Evolutionary conservation across 2,888 invertebrate species (phyloP), one percentile per base, ranked within the genome.

Genomic region (Aphrophora alni): DNA sequence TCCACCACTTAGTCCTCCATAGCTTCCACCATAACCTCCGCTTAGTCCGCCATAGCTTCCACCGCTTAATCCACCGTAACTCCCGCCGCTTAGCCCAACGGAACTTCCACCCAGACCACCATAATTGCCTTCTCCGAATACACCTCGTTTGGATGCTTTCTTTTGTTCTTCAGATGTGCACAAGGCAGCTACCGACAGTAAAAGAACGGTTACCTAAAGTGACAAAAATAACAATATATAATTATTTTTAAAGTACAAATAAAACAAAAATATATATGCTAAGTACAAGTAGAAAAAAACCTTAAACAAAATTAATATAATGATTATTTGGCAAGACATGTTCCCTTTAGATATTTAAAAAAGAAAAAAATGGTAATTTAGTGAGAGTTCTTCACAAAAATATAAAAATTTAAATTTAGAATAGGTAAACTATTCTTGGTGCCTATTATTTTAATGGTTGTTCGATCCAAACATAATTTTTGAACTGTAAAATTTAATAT

Each of bases 41-140:
- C 69, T 33, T n/a, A 75, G 69, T 25, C 59, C 72, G 17, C 78
- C 69, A 25, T 71, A 75, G 44, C 78, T 28, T 21, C 80, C 72
- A 12, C 76, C 70, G 21, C 77, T 14, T 14, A 28, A 38, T 38
- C 75, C 78, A 21, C 75, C 70, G 24, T 33, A 69, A 38, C 80
- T 59, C 12, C 77, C 77, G 17, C 33, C 68, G 14, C 38, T 17
- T n/a, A 75, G 71, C 25, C 44, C 51, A 12, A 78, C 71, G 38
- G 59, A 76, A 0, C 75, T 38, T 0, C 75, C 81, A 21, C 70
- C 68, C 10, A 51, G 28, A 71, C 80, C 77, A 8, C 77, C 76
- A 24, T 71, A 80, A 5, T 76, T 69, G 21, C 71, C 38, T 26
- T 38, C 38, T 69, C 44, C 38, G 73, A 78, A 76, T 21, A 74